A percentile compares a stretch with the other conserved stretches of the same genome.
These are phyloP conservation scores for Carollia perspicillata DNA, from an alignment of 2,113 vertebrate genomes.

Conservation along the genomic window DNA sequence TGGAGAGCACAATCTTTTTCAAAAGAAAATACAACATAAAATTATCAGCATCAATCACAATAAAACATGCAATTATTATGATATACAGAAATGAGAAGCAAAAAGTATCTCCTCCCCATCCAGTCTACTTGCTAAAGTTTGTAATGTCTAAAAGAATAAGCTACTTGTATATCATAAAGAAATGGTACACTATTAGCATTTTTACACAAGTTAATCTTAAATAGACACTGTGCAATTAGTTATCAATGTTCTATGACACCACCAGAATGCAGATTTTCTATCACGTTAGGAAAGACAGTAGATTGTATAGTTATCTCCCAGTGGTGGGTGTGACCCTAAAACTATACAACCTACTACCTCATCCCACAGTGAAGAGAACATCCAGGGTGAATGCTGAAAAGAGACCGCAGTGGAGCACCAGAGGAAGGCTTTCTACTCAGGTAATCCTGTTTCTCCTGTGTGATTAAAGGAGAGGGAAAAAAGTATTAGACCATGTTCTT, in stretches of 20 bases:
- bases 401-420: not conserved
- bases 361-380: constrained; percentile 89
- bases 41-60: constrained; percentile 10
- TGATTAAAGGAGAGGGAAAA: constrained; percentile 2
- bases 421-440: not conserved
- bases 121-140: not conserved
- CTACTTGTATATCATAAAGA: not conserved
- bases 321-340: constrained; percentile 99
- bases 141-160: not conserved
- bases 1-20: not conserved
- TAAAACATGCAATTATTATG: constrained; percentile 14
- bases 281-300: constrained; percentile 99
- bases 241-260: not conserved
- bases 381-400: constrained; percentile 41
- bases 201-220: constrained; percentile 38
- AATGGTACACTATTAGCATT: not conserved
- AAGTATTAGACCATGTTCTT: constrained; percentile 47
- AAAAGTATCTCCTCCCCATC: not conserved
- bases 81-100: not conserved
- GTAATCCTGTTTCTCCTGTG: constrained; percentile 49
- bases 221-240: not conserved
- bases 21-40: constrained; percentile 17
- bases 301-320: constrained; percentile 99
- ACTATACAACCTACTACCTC: constrained; percentile 99
- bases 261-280: constrained; percentile 73